Conservation (phyloP, 2,888 invertebrate species). For the Drosophila lacicola region DNA sequence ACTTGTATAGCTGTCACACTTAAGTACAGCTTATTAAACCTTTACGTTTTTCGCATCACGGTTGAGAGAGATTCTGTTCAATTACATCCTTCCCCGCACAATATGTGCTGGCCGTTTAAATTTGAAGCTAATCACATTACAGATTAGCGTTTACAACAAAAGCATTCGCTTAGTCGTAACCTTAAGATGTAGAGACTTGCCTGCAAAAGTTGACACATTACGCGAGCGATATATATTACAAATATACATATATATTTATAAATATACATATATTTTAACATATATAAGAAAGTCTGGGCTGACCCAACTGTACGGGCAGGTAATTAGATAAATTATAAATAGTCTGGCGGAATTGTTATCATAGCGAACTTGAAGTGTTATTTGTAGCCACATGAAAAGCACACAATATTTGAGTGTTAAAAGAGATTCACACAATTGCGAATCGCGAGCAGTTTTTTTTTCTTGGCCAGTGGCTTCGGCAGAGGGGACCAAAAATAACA, state of each 20-base stretch:
- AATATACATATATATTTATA: conserved; percentile 1
- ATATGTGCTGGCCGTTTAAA: not conserved
- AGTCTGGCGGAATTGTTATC: conserved; percentile 6
- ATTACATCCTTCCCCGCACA: not conserved
- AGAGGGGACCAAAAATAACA: conserved; percentile 5
- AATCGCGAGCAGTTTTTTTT: conserved; percentile 3
- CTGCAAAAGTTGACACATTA: not conserved
- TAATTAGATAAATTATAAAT: conserved; percentile 40
- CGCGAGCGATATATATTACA: conserved; percentile 4
- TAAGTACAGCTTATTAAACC: not conserved
- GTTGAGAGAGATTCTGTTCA: not conserved
- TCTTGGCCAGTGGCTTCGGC: conserved; percentile 7
- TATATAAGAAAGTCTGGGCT: conserved; percentile 1
- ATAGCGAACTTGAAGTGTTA: conserved; percentile 7
- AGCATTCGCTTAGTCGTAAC: no score
- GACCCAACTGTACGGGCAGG: conserved; percentile 12
- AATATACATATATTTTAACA: not conserved
- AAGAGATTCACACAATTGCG: conserved; percentile 21
- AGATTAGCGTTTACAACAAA: conserved; percentile 1
- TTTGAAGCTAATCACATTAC: conserved; percentile 5
- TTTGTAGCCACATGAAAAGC: conserved; percentile 4
- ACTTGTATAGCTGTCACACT: no score
- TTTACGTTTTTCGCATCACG: not conserved
- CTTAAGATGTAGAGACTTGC: not conserved
- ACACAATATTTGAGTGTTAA: conserved; percentile 11